Percentiles rank a stretch among this genome's conserved stretches.
Conservation (phyloP, 92 coral and sea anemone genomes). For the Paragorgia papillata region DNA sequence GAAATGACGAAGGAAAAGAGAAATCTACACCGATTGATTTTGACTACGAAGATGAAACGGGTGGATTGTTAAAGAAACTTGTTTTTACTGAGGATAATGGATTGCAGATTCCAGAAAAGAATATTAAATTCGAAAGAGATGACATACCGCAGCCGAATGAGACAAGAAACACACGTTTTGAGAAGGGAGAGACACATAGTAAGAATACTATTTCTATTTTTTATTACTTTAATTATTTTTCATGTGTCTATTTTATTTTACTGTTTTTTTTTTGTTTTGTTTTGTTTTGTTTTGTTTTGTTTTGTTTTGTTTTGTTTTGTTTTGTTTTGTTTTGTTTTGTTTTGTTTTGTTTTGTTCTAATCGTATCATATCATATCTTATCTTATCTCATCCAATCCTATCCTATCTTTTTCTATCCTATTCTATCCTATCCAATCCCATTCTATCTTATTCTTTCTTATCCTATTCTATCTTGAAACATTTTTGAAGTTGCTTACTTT, state of each 20-base stretch:
- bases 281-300: too few relatives aligned
- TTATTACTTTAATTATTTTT: not conserved
- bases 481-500: too few relatives aligned
- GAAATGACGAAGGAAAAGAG: not conserved
- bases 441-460: not conserved
- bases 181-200: not conserved
- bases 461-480: too few relatives aligned
- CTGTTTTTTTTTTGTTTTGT: too few relatives aligned
- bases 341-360: not conserved
- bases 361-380: not conserved
- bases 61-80: not conserved
- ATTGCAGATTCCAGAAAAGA: not conserved
- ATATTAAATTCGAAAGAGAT: constrained; percentile 1
- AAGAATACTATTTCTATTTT: not conserved
- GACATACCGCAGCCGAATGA: not conserved
- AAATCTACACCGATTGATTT: not conserved
- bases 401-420: not conserved
- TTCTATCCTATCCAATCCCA: not conserved
- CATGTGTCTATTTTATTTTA: not conserved
- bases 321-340: too few relatives aligned
- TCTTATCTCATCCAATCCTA: not conserved
- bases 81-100: constrained; percentile 8
- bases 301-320: too few relatives aligned
- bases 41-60: not conserved
- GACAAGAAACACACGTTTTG: not conserved